These are phyloP conservation scores for Trachops cirrhosus DNA, from an alignment of 2,797 vertebrate genomes.

Conservation along the genomic window DNA sequence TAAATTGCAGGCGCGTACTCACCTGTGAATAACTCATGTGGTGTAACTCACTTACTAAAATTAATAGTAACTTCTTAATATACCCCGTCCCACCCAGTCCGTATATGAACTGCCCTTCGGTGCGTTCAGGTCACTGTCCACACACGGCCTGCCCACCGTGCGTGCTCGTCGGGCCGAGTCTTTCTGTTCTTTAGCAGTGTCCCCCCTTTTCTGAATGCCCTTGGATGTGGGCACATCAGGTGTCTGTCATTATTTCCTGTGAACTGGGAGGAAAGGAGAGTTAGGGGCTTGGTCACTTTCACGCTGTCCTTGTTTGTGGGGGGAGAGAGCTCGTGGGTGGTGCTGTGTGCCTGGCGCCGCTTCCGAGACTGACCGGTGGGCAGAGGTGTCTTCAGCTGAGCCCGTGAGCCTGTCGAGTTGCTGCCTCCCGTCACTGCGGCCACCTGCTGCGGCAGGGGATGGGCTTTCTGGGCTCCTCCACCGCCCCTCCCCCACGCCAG, in stretches of 20 bases:
- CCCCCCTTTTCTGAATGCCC: too few species aligned
- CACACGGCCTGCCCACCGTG: rapidly evolving
- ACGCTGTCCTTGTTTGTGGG: background rate
- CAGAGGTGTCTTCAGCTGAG: background rate
- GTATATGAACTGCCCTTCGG: too few species aligned
- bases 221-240: background rate
- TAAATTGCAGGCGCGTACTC: background rate
- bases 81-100: rapidly evolving
- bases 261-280: too few species aligned
- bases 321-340: background rate
- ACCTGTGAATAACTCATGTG: background rate
- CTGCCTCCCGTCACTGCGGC: background rate
- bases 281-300: background rate
- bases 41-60: background rate
- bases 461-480: rapidly evolving
- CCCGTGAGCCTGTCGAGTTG: background rate
- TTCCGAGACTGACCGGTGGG: background rate
- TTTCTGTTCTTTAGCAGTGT: rapidly evolving
- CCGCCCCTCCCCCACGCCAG: rapidly evolving
- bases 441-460: background rate
- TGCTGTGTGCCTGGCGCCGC: background rate
- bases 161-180: background rate
- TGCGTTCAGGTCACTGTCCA: background rate
- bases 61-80: background rate
- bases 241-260: background rate